These are phyloP conservation scores for Coryphaenoides rupestris DNA, from an alignment of 2,113 vertebrate species.

Conservation along the genomic window DNA sequence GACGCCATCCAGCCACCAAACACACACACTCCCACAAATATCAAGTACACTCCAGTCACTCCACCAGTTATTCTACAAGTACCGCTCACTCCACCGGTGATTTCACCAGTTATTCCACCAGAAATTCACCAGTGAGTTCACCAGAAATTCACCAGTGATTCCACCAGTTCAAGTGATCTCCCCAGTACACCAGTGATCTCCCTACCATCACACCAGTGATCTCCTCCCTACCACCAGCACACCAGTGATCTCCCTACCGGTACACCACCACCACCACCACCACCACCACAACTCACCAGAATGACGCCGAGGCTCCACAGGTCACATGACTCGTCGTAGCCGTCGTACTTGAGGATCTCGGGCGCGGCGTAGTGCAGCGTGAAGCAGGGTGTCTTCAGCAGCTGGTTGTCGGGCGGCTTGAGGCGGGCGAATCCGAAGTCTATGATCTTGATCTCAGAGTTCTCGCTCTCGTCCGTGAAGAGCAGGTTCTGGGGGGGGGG, in stretches of 20 bases:
- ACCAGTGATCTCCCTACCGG: not conserved
- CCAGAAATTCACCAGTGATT: too few species aligned
- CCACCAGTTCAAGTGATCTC: too few species aligned
- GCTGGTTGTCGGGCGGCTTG: slow-evolving; percentile 95
- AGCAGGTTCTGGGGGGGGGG: slow-evolving; percentile 85
- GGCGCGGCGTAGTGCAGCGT: slow-evolving; percentile 94
- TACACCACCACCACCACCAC: not conserved
- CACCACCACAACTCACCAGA: slow-evolving; percentile 80
- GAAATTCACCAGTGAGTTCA: too few species aligned
- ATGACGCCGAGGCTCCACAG: slow-evolving; percentile 98
- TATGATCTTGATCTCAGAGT: slow-evolving; percentile 96
- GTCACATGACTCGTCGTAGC: slow-evolving; percentile 97
- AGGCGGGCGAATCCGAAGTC: slow-evolving; percentile 97
- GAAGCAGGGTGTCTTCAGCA: slow-evolving; percentile 96
- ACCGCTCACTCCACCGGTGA: too few species aligned
- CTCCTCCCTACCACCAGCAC: too few species aligned
- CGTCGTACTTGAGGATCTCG: slow-evolving; percentile 89
- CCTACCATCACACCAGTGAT: not conserved
- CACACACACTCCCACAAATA: too few species aligned
- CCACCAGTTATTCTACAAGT: too few species aligned
- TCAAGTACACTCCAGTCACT: too few species aligned
- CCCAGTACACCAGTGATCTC: too few species aligned
- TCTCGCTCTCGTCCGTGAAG: slow-evolving; percentile 93
- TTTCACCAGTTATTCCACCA: too few species aligned
- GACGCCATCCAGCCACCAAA: too few species aligned